Conservation (phyloP, 2,888 invertebrate species). For the Hoplodrina ambigua region DNA sequence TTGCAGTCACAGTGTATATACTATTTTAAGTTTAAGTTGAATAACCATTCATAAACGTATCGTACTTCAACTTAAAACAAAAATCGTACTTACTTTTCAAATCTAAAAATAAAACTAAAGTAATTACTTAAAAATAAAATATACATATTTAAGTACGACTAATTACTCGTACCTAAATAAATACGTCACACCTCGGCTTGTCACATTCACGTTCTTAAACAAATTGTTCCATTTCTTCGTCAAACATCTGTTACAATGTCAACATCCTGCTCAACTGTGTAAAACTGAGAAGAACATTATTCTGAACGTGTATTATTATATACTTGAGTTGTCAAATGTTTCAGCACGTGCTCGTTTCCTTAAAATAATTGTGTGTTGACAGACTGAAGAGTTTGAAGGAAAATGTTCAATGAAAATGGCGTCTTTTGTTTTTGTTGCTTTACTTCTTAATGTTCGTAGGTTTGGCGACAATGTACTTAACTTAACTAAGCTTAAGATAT, state of each 20-base stretch:
- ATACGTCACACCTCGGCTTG: neutral
- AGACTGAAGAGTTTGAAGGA: slow-evolving; percentile 26
- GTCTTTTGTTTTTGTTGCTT: slow-evolving; percentile 10
- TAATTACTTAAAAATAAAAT: no score
- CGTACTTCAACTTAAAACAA: no score
- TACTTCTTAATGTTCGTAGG: neutral
- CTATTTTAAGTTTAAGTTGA: no score
- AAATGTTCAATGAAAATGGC: slow-evolving; percentile 24
- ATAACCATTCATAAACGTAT: no score
- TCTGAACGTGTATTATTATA: slow-evolving; percentile 4
- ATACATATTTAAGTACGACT: no score
- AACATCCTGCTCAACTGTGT: slow-evolving; percentile 30
- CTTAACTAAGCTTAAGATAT: no score
- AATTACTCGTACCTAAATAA: neutral
- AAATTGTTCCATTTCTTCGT: slow-evolving; percentile 38
- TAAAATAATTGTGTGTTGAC: slow-evolving; percentile 36
- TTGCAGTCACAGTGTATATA: no score
- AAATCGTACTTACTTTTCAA: neutral
- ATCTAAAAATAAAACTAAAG: neutral
- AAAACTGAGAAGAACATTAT: slow-evolving; percentile 30
- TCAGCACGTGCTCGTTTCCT: slow-evolving; percentile 30
- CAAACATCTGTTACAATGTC: slow-evolving; percentile 40
- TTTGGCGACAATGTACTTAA: no score
- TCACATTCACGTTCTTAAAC: slow-evolving; percentile 3
- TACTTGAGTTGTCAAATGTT: slow-evolving; percentile 18